A percentile compares a stretch with the other conserved stretches of the same genome.
Conservation (phyloP, 2,797 vertebrate genomes). For the Gadopsis marmoratus region DNA sequence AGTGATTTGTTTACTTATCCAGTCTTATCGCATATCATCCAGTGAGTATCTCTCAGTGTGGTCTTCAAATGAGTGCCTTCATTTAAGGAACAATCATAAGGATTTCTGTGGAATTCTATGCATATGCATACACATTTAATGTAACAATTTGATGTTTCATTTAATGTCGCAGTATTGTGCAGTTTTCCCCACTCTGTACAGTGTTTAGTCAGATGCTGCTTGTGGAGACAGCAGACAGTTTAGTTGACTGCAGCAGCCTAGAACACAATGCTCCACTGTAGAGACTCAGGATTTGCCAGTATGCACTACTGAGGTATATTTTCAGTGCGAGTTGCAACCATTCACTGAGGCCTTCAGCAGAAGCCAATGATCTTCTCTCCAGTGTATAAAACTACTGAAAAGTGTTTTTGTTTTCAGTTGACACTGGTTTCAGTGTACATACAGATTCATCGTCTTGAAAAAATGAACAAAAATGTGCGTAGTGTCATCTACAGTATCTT, state of each 20-base stretch:
- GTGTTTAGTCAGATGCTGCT: slow-evolving; percentile 52
- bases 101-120: not conserved
- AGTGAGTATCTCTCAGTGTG: slow-evolving; percentile 42
- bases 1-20: slow-evolving; percentile 72
- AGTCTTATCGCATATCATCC: slow-evolving; percentile 62
- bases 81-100: slow-evolving; percentile 1
- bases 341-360: slow-evolving; percentile 52
- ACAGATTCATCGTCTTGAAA: slow-evolving; percentile 35
- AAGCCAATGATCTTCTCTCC: slow-evolving; percentile 56
- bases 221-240: slow-evolving; percentile 46
- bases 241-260: slow-evolving; percentile 50
- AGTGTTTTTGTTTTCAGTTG: slow-evolving; percentile 54
- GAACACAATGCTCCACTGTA: slow-evolving; percentile 59
- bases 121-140: slow-evolving; percentile 7
- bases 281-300: slow-evolving; percentile 65
- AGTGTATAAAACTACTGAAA: slow-evolving; percentile 65
- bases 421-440: slow-evolving; percentile 56
- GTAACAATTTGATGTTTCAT: slow-evolving; percentile 39
- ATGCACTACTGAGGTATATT: slow-evolving; percentile 79
- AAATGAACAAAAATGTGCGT: slow-evolving; percentile 35
- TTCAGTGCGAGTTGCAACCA: slow-evolving; percentile 56
- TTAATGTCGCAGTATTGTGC: slow-evolving; percentile 38
- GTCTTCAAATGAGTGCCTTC: not conserved
- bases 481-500: slow-evolving; percentile 29
- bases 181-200: slow-evolving; percentile 33